phyloP scores from a whole-genome alignment of 2,888 invertebrate species.

The Scaptodrosophila latifasciaeformis region DNA sequence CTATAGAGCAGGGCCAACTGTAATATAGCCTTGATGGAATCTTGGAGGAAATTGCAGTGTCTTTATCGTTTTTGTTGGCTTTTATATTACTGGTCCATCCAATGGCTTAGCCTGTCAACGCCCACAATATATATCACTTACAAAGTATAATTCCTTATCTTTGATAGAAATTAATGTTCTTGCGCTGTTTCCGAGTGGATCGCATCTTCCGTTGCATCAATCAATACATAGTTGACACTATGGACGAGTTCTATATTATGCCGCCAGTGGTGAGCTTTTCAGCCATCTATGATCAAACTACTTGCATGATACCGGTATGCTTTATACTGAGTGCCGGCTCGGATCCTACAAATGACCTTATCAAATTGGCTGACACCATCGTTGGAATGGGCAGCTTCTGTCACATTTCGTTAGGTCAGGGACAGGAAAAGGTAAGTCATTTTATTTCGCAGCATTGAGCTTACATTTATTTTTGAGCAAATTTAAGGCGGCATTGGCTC shows the following conservation, averaged over 20 bases:
- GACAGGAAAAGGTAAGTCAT: constrained; percentile 86
- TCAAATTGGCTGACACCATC: constrained; percentile 84
- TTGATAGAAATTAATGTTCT: constrained; percentile 82
- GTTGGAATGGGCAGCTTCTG: constrained; percentile 87
- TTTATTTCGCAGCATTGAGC: not conserved
- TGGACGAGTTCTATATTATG: constrained; percentile 92
- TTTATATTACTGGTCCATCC: not conserved
- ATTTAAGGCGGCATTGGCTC: constrained; percentile 80
- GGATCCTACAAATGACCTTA: constrained; percentile 91
- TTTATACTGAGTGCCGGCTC: constrained; percentile 96
- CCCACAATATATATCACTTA: constrained; percentile 2
- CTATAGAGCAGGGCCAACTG: constrained; percentile 21
- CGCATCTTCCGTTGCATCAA: constrained; percentile 90
- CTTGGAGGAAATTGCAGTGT: too few relatives aligned
- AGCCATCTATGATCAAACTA: constrained; percentile 89
- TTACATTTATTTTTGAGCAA: not conserved
- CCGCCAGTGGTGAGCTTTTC: constrained; percentile 89
- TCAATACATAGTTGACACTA: constrained; percentile 85
- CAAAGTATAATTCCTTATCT: not conserved
- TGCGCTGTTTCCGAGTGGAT: constrained; percentile 93
- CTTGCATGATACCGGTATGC: constrained; percentile 88
- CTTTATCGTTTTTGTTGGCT: constrained; percentile 1
- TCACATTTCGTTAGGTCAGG: constrained; percentile 93
- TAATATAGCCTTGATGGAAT: constrained; percentile 1
- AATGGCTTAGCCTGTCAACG: not conserved